Evolutionary conservation across 2,113 vertebrate genomes (phyloP), one percentile per base, ranked within the genome.

Genomic region (Carassius gibelio): DNA sequence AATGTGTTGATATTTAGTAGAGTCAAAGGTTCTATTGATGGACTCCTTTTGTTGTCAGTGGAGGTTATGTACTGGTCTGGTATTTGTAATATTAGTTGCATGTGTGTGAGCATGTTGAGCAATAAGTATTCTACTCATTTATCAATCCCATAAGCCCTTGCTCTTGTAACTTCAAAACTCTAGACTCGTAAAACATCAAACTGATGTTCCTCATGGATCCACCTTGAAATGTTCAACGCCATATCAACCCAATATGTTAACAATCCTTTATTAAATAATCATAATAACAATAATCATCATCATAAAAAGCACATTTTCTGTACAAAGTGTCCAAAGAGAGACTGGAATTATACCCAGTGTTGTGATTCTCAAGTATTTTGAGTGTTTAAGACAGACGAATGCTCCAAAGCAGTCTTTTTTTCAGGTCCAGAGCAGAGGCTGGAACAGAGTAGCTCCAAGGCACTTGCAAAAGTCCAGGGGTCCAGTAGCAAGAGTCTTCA

Each of bases 241-340:
- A 66, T 38, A 36, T 17, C 50, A 55, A 15, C 45, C 57, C 50
- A 5, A 80, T 92, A 92, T 89, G 92, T 93, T 94, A 94, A 94
- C 94, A 94, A 97, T 96, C 95, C 95, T 99, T 99, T 99, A 99
- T 99, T 99, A 99, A 99, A 99, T 99, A 98, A 97, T 94, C 94
- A 95, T 93, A 94, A 94, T 93, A 97, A 98, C 97, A 97, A 97
- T 95, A 94, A 96, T 96, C 91, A 94, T 92, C 91, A 94, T 94
- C 92, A 94, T 95, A 94, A 94, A 96, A 97, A 97, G 96, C 97
- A 95, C 93, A 94, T 92, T 94, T 94, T 95, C 96, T 97, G 96
- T 98, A 99, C 97, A 98, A 98, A 97, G 96, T 93, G 96, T 96
- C 97, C 96, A 96, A 96, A 96, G 95, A 97, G 96, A 93, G 93